Conservation (phyloP, 2,888 invertebrate species). For the Agonum fuliginosum region DNA sequence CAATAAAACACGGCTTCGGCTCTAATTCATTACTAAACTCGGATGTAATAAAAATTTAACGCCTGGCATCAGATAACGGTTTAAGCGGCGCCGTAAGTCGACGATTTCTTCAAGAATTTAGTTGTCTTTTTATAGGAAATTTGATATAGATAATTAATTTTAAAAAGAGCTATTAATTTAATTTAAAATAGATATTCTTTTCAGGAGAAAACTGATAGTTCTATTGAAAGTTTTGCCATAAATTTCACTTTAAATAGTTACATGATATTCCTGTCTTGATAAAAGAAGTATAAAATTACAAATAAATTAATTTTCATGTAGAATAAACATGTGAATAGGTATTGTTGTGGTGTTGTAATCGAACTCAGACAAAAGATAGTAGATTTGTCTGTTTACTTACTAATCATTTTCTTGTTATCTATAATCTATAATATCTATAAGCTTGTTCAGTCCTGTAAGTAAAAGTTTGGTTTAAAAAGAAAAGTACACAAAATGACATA, state of each 20-base stretch:
- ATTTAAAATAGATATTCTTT: background rate
- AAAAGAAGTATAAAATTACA: too few species aligned
- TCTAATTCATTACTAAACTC: slow-evolving; percentile 51
- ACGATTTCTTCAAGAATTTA: background rate
- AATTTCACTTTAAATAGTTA: background rate
- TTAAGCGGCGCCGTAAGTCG: slow-evolving; percentile 12
- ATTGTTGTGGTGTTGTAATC: too few species aligned
- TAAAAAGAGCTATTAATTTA: background rate
- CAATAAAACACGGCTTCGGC: slow-evolving; percentile 49
- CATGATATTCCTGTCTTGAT: too few species aligned
- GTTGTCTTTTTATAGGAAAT: background rate
- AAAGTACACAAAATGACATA: too few species aligned
- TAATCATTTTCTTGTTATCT: too few species aligned
- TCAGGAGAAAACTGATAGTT: slow-evolving; percentile 3
- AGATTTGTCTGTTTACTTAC: too few species aligned
- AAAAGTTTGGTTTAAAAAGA: too few species aligned
- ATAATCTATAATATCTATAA: too few species aligned
- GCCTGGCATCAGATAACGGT: slow-evolving; percentile 45
- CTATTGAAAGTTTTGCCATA: background rate
- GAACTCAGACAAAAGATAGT: too few species aligned
- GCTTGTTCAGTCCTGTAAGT: too few species aligned
- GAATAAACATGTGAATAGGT: too few species aligned
- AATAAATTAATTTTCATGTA: too few species aligned
- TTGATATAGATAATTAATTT: slow-evolving; percentile 18
- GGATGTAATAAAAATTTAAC: slow-evolving; percentile 57